Evolutionary conservation across 2,113 vertebrate genomes (phyloP).

Genomic region (Hystrix cristata): DNA sequence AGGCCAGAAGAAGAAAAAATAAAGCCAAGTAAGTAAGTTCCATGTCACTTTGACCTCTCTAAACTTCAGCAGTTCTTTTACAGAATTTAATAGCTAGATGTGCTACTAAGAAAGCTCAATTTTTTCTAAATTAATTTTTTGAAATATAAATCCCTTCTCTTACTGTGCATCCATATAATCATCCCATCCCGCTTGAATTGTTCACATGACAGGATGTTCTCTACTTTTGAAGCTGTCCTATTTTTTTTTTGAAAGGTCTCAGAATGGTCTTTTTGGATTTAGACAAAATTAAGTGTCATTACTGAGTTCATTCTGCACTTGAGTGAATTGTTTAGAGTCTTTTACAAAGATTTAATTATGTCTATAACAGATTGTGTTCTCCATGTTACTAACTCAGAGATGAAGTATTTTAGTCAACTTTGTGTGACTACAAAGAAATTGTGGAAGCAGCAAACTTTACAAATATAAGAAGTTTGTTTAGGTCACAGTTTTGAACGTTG

Average conservation of each 20-base stretch:
- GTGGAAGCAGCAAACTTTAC: too few species aligned
- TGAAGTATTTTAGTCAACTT: not conserved
- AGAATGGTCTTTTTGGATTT: not conserved
- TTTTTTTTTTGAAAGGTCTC: not conserved
- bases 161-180: not conserved
- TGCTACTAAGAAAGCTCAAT: not conserved
- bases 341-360: not conserved
- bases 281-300: not conserved
- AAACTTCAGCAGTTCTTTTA: not conserved
- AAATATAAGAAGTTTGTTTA: not conserved
- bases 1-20: not conserved
- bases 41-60: not conserved
- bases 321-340: not conserved
- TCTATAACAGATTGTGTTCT: not conserved
- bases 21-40: not conserved
- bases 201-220: not conserved
- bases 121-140: slow-evolving; percentile 21
- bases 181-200: not conserved
- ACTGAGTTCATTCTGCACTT: not conserved
- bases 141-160: not conserved
- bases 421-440: not conserved
- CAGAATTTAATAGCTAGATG: not conserved
- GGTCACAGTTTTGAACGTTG: not conserved
- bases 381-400: not conserved
- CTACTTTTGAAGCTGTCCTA: not conserved